phyloP scores from a whole-genome alignment of 2,888 invertebrate species.

The Lithodes maja region DNA sequence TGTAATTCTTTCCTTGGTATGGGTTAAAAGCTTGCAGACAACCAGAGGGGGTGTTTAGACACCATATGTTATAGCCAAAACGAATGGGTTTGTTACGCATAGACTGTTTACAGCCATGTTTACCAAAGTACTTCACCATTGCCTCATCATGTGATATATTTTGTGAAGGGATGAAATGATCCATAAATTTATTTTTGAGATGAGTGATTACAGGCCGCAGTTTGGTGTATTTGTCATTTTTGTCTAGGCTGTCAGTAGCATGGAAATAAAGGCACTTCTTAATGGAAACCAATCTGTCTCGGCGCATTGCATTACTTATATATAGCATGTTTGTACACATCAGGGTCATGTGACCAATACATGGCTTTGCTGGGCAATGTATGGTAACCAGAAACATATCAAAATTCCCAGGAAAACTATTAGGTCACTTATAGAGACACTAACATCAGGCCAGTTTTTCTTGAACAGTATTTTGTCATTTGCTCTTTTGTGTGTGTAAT shows the following conservation, averaged over 20 bases:
- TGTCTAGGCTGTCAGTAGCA: constrained; percentile 54
- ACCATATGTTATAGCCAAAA: constrained; percentile 73
- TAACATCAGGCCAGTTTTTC: constrained; percentile 41
- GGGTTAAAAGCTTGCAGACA: constrained; percentile 73
- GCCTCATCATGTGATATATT: constrained; percentile 72
- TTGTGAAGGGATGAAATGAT: constrained; percentile 68
- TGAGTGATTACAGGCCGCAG: constrained; percentile 71
- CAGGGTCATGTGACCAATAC: constrained; percentile 30
- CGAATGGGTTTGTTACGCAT: constrained; percentile 73
- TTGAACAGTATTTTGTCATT: constrained; percentile 42
- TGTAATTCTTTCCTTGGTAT: constrained; percentile 71
- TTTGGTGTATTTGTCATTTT: constrained; percentile 72
- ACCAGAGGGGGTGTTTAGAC: constrained; percentile 72
- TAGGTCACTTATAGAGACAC: constrained; percentile 31
- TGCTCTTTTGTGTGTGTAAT: constrained; percentile 29
- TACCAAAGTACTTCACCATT: constrained; percentile 73
- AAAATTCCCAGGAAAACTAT: constrained; percentile 34
- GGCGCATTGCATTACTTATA: constrained; percentile 21
- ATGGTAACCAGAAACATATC: constrained; percentile 43
- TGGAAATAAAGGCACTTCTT: constrained; percentile 71
- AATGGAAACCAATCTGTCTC: constrained; percentile 65
- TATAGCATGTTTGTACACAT: constrained; percentile 12
- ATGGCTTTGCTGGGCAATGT: constrained; percentile 25
- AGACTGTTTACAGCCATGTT: constrained; percentile 73
- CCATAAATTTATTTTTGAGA: constrained; percentile 52